Evolutionary conservation across 1,140 invertebrate species (phyloP).

Genomic region (Monomorium pharaonis): DNA sequence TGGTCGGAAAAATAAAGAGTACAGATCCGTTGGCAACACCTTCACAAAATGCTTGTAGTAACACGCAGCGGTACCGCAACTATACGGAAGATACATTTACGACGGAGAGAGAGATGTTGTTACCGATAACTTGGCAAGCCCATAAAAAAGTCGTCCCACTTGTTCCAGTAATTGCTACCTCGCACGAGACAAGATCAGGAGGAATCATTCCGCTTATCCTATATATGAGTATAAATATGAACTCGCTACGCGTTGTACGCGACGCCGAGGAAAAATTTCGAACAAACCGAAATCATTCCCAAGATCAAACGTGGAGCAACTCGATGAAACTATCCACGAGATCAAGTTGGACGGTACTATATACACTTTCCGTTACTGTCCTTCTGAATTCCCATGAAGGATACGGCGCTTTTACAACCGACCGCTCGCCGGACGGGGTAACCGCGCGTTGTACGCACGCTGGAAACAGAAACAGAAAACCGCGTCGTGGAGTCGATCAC

Average conservation of each 20-base stretch:
- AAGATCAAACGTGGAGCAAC: slow-evolving; percentile 4
- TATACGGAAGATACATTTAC: slow-evolving; percentile 53
- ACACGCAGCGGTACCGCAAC: slow-evolving; percentile 13
- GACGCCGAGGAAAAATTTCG: slow-evolving; percentile 11
- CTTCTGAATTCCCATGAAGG: slow-evolving; percentile 59
- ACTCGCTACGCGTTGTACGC: slow-evolving; percentile 5
- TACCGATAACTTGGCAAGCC: slow-evolving; percentile 65
- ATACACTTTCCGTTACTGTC: slow-evolving; percentile 12
- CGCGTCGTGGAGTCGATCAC: slow-evolving; percentile 67
- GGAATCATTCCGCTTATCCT: slow-evolving; percentile 12
- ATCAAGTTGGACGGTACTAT: background rate
- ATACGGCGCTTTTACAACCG: slow-evolving; percentile 51
- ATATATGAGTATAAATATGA: background rate
- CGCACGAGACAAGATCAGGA: slow-evolving; percentile 56
- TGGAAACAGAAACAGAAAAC: slow-evolving; percentile 58
- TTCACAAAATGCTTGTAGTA: slow-evolving; percentile 42
- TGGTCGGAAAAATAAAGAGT: slow-evolving; percentile 42
- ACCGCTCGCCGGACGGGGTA: slow-evolving; percentile 20
- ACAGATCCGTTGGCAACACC: slow-evolving; percentile 59
- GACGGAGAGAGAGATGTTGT: slow-evolving; percentile 54
- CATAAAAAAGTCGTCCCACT: slow-evolving; percentile 70
- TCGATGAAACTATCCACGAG: slow-evolving; percentile 13
- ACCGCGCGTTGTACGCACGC: background rate
- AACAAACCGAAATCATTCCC: slow-evolving; percentile 1
- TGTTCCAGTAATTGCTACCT: slow-evolving; percentile 69